Evolutionary conservation across 2,888 invertebrate species (phyloP), one percentile per base, ranked within the genome.

Genomic region (Chymomyza fuscimana): DNA sequence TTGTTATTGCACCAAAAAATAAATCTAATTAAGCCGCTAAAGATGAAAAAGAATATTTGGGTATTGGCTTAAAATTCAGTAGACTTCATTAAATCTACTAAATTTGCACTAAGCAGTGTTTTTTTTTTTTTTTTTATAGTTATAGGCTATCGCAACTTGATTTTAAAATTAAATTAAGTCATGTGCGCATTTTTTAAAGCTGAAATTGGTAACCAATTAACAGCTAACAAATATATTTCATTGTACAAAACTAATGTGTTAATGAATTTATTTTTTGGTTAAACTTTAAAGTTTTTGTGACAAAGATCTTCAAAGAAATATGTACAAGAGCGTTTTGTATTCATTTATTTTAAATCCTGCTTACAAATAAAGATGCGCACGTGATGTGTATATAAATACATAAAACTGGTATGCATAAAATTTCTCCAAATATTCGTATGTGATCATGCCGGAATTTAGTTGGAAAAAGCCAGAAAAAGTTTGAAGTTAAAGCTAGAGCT

Each of bases 201-300:
- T 65, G 62, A 73, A 79, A 81, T 85, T 76, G 80, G 84, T 67
- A 70, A 73, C 74, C 84, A 86, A 88, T 84, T 86, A 86, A 86
- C 84, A 80, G 80, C 77, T 83, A 81, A 83, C 85, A 87, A 86
- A 81, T 86, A 84, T 73, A 80, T 73, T 76, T 79, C 75, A 73
- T 77, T 79, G 74, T 78, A 16, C 32, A 22, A 7, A 61, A 29
- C 19, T 22, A 59, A 19, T 10, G 16, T 61, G 36, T 61, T 19
- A 19, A 19, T 61, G 12, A 19, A 25, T 62, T 63, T 63, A 29
- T 58, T 9, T 59, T 36, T 29, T 50, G 61, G 40, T 61, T 60
- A 66, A 66, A 59, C 58, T 46, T n/a, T 52, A 63, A 50, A 65
- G 32, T 16, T 36, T 15, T n/a, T 25, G 29, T 9, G 16, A 19